A percentile compares a stretch with the other conserved stretches of the same genome.
phyloP scores from a whole-genome alignment of 2,113 vertebrate genomes.

The human region DNA sequence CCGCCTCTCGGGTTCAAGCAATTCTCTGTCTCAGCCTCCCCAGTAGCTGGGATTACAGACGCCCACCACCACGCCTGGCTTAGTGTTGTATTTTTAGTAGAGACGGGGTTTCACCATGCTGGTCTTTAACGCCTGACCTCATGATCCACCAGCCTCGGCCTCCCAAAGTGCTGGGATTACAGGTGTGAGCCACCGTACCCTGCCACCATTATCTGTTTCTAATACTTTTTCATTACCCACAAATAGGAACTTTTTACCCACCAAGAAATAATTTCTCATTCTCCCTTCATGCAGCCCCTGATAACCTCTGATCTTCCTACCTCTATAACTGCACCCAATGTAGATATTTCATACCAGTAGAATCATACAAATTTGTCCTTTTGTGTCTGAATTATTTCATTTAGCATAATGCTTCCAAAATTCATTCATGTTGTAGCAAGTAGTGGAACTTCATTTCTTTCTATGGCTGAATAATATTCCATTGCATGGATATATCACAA shows the following conservation, averaged over 20 bases:
- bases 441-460: neutral
- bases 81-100: too few species aligned
- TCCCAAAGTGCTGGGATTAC: too few species aligned
- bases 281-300: neutral
- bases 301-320: neutral
- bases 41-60: too few species aligned
- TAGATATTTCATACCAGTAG: neutral
- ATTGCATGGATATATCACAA: too few species aligned
- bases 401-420: neutral
- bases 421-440: neutral
- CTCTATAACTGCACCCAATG: neutral
- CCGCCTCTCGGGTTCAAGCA: too few species aligned
- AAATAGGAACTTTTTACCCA: neutral
- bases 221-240: neutral
- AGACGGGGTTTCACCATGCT: too few species aligned
- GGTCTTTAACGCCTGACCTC: too few species aligned
- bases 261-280: neutral
- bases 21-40: too few species aligned
- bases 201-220: neutral
- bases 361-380: neutral
- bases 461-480: neutral
- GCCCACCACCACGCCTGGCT: too few species aligned
- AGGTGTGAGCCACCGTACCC: too few species aligned
- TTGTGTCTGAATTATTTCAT: neutral
- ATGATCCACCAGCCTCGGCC: too few species aligned